phyloP scores from a whole-genome alignment of 2,888 invertebrate species.

The Cataglyphis livida region DNA sequence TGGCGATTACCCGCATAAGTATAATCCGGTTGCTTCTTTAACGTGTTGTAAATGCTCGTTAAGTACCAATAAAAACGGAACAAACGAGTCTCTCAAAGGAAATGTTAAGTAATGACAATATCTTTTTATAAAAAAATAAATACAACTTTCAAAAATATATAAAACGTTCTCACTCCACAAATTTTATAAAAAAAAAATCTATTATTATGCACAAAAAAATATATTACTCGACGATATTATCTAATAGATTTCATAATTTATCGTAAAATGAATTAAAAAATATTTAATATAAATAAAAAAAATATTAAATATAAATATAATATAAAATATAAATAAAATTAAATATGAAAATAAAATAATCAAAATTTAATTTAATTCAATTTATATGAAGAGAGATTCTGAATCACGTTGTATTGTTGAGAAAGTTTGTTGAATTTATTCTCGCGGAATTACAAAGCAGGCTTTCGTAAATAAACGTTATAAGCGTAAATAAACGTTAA shows the following conservation, averaged over 20 bases:
- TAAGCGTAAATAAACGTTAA: neutral
- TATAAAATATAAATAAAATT: too few relatives aligned
- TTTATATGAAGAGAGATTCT: neutral
- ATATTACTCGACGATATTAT: too few relatives aligned
- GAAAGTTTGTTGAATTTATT: conserved; percentile 1
- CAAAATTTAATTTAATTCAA: neutral
- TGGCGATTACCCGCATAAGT: conserved; percentile 40
- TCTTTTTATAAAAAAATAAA: neutral
- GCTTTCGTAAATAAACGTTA: neutral
- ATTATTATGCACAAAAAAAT: neutral
- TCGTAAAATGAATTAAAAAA: neutral
- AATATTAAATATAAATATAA: neutral
- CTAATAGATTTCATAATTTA: too few relatives aligned
- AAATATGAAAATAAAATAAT: neutral
- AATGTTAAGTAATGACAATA: neutral
- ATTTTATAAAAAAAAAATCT: neutral
- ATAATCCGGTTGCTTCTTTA: conserved; percentile 17
- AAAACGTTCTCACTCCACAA: neutral
- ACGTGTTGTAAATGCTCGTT: conserved; percentile 2
- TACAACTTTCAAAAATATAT: neutral
- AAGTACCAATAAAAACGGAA: conserved; percentile 7
- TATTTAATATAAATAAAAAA: neutral
- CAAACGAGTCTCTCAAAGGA: neutral
- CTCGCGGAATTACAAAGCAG: neutral
- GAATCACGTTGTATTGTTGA: neutral